Conservation (phyloP, 2,888 invertebrate species). For the Lasioglossum villosulum region DNA sequence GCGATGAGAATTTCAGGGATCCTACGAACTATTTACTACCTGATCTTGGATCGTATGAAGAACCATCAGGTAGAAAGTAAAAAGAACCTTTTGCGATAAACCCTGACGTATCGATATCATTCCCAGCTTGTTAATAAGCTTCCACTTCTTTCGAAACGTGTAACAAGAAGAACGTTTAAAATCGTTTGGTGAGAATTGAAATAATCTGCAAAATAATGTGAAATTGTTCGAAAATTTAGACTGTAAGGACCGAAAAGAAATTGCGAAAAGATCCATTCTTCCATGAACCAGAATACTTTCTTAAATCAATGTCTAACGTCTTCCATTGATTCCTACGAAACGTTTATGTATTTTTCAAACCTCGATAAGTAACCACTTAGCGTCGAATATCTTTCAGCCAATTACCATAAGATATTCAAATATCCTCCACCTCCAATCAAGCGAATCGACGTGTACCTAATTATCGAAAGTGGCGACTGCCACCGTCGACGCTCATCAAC, state of each 20-base stretch:
- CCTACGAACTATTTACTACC: background rate
- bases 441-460: background rate
- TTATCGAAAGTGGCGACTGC: constrained; percentile 2
- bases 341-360: background rate
- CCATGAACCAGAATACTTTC: background rate
- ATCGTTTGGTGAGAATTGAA: too few relatives aligned
- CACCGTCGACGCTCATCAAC: background rate
- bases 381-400: background rate
- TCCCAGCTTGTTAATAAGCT: background rate
- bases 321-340: background rate
- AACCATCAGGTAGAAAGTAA: background rate
- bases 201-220: background rate
- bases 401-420: background rate
- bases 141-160: too few relatives aligned
- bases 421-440: background rate
- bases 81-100: background rate
- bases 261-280: background rate
- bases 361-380: background rate
- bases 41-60: background rate
- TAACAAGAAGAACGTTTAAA: too few relatives aligned
- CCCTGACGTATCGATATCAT: background rate
- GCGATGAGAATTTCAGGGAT: background rate
- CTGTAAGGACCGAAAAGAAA: background rate
- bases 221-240: background rate
- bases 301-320: background rate